Conservation (phyloP, 1,140 invertebrate species). For the Drosophila repletoides region DNA sequence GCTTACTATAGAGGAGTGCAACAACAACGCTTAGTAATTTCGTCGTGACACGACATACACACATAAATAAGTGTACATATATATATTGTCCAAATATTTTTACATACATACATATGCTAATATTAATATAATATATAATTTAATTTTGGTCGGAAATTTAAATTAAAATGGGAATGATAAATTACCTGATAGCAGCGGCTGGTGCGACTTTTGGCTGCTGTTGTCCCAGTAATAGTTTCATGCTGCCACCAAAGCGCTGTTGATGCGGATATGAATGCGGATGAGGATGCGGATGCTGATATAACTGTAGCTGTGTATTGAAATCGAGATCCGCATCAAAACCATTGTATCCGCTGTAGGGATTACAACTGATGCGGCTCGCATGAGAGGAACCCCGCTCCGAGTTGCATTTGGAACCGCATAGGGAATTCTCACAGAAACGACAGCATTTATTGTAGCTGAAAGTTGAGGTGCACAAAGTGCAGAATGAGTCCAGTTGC, state of each 20-base stretch:
- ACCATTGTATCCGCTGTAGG: conserved; percentile 30
- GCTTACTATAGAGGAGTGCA: no score
- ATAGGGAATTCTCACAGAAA: conserved; percentile 72
- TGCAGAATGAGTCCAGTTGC: conserved; percentile 78
- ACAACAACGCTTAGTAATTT: no score
- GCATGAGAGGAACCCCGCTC: conserved; percentile 62
- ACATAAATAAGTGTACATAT: no score
- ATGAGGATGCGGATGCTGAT: conserved; percentile 11
- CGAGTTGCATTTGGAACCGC: conserved; percentile 78
- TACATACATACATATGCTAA: no score
- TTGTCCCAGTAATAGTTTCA: conserved; percentile 27
- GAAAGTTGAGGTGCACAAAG: conserved; percentile 78
- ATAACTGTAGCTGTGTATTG: conserved; percentile 3
- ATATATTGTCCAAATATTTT: no score
- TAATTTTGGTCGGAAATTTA: no score
- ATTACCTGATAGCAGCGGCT: conserved; percentile 52
- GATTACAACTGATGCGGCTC: conserved; percentile 52
- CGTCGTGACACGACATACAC: no score
- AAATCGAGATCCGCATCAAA: conserved; percentile 13
- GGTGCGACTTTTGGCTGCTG: conserved; percentile 24
- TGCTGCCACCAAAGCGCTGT: conserved; percentile 44
- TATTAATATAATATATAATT: no score
- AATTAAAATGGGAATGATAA: background rate
- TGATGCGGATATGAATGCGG: conserved; percentile 32
- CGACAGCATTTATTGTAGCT: conserved; percentile 80